These are phyloP conservation scores for Halocynthia aurantium DNA, from an alignment of 23 tunicate species.

Conservation along the genomic window DNA sequence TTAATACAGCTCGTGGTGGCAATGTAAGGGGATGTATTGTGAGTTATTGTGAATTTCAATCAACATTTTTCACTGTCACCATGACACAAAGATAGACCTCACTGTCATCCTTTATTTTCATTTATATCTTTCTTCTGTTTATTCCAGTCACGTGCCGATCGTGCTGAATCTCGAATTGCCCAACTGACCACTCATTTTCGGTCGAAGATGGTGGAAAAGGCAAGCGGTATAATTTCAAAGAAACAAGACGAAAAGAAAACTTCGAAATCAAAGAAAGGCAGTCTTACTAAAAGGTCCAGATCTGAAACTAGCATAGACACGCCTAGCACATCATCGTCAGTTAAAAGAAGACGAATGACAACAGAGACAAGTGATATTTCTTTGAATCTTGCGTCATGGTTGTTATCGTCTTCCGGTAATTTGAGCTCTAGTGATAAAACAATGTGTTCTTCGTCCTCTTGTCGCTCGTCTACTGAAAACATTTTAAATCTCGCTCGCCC, in stretches of 20 bases:
- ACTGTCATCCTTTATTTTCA: too few relatives aligned
- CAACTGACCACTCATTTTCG: slow-evolving; percentile 14
- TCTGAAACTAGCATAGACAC: too few relatives aligned
- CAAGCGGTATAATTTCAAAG: background rate
- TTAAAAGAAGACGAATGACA: background rate
- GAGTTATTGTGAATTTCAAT: too few relatives aligned
- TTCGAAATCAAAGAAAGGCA: too few relatives aligned
- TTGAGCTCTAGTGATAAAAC: background rate
- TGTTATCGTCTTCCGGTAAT: background rate
- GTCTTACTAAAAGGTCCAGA: too few relatives aligned
- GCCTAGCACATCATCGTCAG: too few relatives aligned
- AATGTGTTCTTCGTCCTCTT: background rate
- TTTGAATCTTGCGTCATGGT: background rate
- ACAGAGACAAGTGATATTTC: background rate
- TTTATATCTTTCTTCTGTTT: too few relatives aligned
- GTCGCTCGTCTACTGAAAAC: background rate
- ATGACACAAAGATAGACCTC: too few relatives aligned
- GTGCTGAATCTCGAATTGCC: slow-evolving; percentile 11
- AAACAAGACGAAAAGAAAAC: too few relatives aligned
- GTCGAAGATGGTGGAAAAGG: slow-evolving; percentile 1
- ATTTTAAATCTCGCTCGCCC: background rate
- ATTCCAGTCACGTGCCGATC: slow-evolving; percentile 27
- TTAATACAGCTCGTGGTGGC: too few relatives aligned
- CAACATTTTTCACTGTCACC: too few relatives aligned
- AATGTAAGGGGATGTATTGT: too few relatives aligned